phyloP scores from a whole-genome alignment of 2,888 invertebrate species.

The Bruchidius siliquastri region DNA sequence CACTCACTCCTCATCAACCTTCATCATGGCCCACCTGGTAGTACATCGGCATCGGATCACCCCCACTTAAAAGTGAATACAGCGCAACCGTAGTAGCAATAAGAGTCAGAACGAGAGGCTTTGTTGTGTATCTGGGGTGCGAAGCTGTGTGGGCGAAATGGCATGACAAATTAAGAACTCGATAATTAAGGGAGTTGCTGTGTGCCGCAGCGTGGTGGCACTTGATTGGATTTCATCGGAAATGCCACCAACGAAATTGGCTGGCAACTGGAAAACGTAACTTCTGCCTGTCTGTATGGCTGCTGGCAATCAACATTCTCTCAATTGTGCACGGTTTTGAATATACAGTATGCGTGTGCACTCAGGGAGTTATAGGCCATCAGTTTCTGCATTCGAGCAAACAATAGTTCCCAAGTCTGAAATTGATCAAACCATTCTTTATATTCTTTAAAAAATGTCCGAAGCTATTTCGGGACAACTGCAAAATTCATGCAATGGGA shows the following conservation, averaged over 20 bases:
- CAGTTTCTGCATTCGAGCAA: too few species aligned
- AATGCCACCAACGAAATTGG: background rate
- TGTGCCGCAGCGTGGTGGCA: background rate
- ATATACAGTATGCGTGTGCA: background rate
- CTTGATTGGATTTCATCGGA: background rate
- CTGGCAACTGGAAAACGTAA: background rate
- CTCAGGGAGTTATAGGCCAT: too few species aligned
- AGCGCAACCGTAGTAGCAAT: background rate
- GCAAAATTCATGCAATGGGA: too few species aligned
- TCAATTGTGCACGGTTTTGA: background rate
- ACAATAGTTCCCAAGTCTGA: too few species aligned
- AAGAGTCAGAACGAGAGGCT: background rate
- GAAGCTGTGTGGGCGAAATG: background rate
- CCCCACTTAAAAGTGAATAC: background rate
- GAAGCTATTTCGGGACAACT: too few species aligned
- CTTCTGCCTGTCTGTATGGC: background rate
- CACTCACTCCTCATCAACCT: background rate
- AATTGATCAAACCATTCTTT: too few species aligned
- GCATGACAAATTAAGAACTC: background rate
- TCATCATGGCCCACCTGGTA: background rate
- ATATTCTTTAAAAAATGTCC: too few species aligned
- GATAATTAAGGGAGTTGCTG: background rate
- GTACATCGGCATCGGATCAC: background rate
- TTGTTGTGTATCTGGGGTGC: background rate
- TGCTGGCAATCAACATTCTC: background rate